These are phyloP conservation scores for Conistra vaccinii DNA, from an alignment of 2,888 invertebrate genomes.

Conservation along the genomic window DNA sequence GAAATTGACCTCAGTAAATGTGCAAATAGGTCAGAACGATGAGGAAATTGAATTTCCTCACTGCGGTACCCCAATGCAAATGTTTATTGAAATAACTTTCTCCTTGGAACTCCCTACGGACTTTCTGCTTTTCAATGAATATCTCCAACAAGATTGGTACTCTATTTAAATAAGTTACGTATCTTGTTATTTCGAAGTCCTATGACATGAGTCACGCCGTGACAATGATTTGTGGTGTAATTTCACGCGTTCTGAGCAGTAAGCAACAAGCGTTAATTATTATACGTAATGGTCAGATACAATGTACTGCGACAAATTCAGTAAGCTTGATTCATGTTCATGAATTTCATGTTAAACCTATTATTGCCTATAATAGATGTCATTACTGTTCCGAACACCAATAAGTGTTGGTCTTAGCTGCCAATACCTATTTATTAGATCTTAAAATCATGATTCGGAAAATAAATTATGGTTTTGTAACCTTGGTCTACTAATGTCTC, in stretches of 20 bases:
- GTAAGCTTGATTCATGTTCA: conserved; percentile 27
- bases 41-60: conserved; percentile 16
- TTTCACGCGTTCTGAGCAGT: conserved; percentile 73
- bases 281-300: conserved; percentile 4
- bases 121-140: background rate
- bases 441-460: conserved; percentile 21
- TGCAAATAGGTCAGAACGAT: background rate
- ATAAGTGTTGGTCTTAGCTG: background rate
- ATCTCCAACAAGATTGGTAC: conserved; percentile 14
- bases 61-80: background rate
- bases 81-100: conserved; percentile 17
- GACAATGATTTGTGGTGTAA: conserved; percentile 66
- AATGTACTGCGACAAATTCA: conserved; percentile 31
- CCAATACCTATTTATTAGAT: conserved; percentile 1
- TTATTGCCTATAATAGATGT: conserved; percentile 28
- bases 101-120: background rate
- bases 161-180: conserved; percentile 24
- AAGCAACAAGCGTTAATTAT: conserved; percentile 36
- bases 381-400: conserved; percentile 17
- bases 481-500: conserved; percentile 19
- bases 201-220: conserved; percentile 53
- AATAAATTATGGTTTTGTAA: conserved; percentile 26
- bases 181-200: conserved; percentile 23
- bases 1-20: background rate
- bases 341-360: conserved; percentile 13